Evolutionary conservation across 2,888 invertebrate species (phyloP).

Genomic region (Lordiphosa andalusiaca): DNA sequence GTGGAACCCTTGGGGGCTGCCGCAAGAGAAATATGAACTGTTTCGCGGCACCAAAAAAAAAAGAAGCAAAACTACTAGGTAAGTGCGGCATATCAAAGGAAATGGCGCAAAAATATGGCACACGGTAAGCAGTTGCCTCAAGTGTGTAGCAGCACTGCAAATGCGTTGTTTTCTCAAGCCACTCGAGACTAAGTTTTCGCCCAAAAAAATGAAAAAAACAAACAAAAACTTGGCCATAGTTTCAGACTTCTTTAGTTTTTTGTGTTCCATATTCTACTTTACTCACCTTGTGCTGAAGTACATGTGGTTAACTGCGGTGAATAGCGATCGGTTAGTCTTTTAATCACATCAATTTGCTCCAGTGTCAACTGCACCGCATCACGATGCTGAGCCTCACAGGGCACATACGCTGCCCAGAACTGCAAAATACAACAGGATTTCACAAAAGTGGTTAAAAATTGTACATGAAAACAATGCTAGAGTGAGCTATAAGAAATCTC

Average conservation of each 20-base stretch:
- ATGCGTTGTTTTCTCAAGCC: constrained; percentile 32
- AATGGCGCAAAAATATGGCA: constrained; percentile 73
- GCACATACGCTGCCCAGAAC: constrained; percentile 88
- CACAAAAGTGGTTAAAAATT: not conserved
- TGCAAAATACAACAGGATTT: constrained; percentile 70
- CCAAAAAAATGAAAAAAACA: constrained; percentile 16
- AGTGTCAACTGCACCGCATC: constrained; percentile 86
- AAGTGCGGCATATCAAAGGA: constrained; percentile 67
- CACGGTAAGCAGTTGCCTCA: constrained; percentile 66
- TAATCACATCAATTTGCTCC: constrained; percentile 88
- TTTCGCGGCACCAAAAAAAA: constrained; percentile 18
- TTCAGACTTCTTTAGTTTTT: constrained; percentile 32
- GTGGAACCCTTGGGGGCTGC: constrained; percentile 26
- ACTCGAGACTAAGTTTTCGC: constrained; percentile 44
- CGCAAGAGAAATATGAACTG: constrained; percentile 42
- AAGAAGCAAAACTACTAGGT: constrained; percentile 61
- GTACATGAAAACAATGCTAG: too few relatives aligned
- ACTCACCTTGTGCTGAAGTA: constrained; percentile 85
- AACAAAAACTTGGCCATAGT: constrained; percentile 10
- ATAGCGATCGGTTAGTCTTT: constrained; percentile 85
- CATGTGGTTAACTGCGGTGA: constrained; percentile 84
- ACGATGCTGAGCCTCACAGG: constrained; percentile 86
- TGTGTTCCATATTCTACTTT: constrained; percentile 25
- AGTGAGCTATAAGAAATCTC: too few relatives aligned
- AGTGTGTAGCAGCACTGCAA: constrained; percentile 17